phyloP scores from a whole-genome alignment of 2,797 vertebrate genomes.

The Molossus alvarezi region DNA sequence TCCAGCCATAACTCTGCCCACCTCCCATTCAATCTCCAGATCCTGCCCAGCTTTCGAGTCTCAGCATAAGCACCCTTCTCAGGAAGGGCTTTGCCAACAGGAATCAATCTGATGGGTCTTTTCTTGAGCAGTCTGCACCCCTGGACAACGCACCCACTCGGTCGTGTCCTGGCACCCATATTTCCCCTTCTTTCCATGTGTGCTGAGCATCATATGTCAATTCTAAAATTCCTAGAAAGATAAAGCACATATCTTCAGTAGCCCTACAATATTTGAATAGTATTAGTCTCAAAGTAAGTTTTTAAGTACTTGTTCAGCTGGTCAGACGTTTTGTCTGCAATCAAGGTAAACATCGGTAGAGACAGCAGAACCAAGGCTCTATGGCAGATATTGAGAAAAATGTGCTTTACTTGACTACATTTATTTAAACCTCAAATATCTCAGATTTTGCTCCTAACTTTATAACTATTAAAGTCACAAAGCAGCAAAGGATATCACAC shows the following conservation, averaged over 20 bases:
- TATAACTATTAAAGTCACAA: neutral
- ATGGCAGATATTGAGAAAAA: neutral
- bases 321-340: neutral
- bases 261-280: neutral
- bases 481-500: neutral
- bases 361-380: neutral
- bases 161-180: neutral
- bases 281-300: neutral
- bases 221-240: neutral
- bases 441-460: neutral
- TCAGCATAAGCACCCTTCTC: neutral
- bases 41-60: neutral
- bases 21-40: neutral
- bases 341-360: neutral
- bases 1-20: no score
- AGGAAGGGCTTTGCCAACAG: neutral
- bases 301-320: neutral
- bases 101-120: neutral
- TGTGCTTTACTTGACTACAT: neutral
- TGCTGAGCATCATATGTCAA: neutral
- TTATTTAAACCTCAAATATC: slow-evolving; percentile 27
- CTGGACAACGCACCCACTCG: neutral
- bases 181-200: neutral
- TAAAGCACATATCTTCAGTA: neutral
- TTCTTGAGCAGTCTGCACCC: neutral